Evolutionary conservation across 2,888 invertebrate genomes (phyloP).

Genomic region (Acronicta psi): DNA sequence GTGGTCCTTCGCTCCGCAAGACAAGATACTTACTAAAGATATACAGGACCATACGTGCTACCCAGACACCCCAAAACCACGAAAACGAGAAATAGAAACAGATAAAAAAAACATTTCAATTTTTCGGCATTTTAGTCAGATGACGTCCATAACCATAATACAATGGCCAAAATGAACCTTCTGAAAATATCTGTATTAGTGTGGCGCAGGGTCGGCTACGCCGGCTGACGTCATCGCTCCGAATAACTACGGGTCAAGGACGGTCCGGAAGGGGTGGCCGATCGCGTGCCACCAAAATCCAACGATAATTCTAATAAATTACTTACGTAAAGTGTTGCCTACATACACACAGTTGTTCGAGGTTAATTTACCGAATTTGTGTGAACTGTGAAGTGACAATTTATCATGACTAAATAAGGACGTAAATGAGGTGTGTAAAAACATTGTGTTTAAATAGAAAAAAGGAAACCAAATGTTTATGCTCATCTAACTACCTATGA

Average conservation of each 20-base stretch:
- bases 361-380: conserved; percentile 13
- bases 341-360: conserved; percentile 13
- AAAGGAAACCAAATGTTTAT: no score
- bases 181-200: conserved; percentile 5
- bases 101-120: no score
- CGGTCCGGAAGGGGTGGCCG: conserved; percentile 55
- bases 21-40: no score
- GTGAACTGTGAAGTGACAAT: conserved; percentile 6
- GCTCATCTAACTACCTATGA: no score
- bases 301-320: conserved; percentile 56
- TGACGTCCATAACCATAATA: no score
- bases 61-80: no score
- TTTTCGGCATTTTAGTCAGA: no score
- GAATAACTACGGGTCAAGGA: conserved; percentile 60
- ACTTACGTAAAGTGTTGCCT: conserved; percentile 41
- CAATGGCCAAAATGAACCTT: conserved; percentile 10
- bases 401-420: conserved; percentile 5
- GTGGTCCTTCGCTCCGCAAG: no score
- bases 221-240: conserved; percentile 56
- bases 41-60: no score
- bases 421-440: no score
- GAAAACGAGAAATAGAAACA: no score
- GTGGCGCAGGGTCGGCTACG: conserved; percentile 38
- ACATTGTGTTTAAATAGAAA: no score
- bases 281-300: conserved; percentile 53